Base-by-base conservation (phyloP, 2,797 vertebrate species). In the Carduelis carduelis region DNA sequence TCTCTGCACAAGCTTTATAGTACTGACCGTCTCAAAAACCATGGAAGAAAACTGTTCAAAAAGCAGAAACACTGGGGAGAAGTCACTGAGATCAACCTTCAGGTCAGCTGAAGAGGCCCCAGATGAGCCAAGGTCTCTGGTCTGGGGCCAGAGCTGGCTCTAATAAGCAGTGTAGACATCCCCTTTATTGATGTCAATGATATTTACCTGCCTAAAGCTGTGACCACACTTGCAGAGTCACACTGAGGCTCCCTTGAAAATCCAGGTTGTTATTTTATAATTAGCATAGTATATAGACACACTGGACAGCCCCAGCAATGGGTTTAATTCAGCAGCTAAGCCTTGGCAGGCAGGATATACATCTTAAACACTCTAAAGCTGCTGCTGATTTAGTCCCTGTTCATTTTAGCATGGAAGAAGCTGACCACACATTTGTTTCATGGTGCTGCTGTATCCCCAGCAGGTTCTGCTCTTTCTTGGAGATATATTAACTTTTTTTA, bases 211-310 rank as follows among this genome's bases (percentile, higher is more conserved):
- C 59, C 61, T 70, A 66, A 65, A 72, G 70, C 83, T 84, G 74
- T 52, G 80, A 69, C 80, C 88, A 79, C 44, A 60, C 23, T 39
- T 41, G 28, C 35, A 43, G 41, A 74, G 91, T 78, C 91, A 96
- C 93, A 84, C 86, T 90, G 76, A 89, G 57, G 71, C 32, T 93
- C 61, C 87, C 84, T 57, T 93, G 91, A 90, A 97, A 86, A 93
- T n/a, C 39, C 83, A 91, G 66, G 59, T 28, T 94, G 77, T 78
- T 92, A 72, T 91, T 90, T 95, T 94, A 82, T 66, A 88, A 91
- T 96, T 95, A 96, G 70, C 90, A 94, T 49, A 77, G 74, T 28
- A 46, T 60, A 74, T 53, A 76, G 35, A 90, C 86, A 86, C 26
- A 76, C 21, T 49, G 81, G 37, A 60, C 50, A 95, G 68, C 32